Conservation (phyloP, 2,888 invertebrate genomes). For the Leptinotarsa tumamoca region DNA sequence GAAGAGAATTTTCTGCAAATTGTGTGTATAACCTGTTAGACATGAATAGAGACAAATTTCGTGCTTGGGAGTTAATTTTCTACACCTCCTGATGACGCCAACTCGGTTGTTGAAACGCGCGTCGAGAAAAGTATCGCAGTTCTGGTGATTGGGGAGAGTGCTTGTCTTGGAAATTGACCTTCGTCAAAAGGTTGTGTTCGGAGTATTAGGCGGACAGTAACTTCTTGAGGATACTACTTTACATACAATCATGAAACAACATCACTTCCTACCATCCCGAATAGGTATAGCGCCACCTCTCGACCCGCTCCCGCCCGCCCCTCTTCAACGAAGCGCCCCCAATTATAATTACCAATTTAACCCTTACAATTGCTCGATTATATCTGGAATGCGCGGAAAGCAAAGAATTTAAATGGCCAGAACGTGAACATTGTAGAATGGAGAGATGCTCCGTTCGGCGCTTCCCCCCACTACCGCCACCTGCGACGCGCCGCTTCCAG, state of each 20-base stretch:
- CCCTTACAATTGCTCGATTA: slow-evolving; percentile 45
- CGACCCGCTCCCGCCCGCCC: background rate
- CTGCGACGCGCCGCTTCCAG: slow-evolving; percentile 36
- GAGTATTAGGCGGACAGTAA: too few species aligned
- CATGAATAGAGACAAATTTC: too few species aligned
- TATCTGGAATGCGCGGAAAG: slow-evolving; percentile 46
- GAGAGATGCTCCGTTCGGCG: slow-evolving; percentile 25
- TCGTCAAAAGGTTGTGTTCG: too few species aligned
- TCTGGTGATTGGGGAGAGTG: too few species aligned
- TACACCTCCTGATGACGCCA: too few species aligned
- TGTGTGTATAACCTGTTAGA: too few species aligned
- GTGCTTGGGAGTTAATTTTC: too few species aligned
- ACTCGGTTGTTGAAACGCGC: too few species aligned
- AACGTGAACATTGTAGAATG: slow-evolving; percentile 27
- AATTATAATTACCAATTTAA: slow-evolving; percentile 45
- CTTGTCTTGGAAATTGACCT: too few species aligned
- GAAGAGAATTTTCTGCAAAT: too few species aligned
- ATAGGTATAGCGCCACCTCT: background rate
- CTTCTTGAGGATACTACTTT: too few species aligned
- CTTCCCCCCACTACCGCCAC: slow-evolving; percentile 42
- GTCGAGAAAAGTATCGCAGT: too few species aligned
- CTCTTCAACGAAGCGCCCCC: slow-evolving; percentile 25
- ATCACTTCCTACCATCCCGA: background rate
- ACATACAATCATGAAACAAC: background rate
- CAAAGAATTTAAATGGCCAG: slow-evolving; percentile 47